Evolutionary conservation across 2,888 invertebrate species (phyloP).

Genomic region (Trachelus stipa): DNA sequence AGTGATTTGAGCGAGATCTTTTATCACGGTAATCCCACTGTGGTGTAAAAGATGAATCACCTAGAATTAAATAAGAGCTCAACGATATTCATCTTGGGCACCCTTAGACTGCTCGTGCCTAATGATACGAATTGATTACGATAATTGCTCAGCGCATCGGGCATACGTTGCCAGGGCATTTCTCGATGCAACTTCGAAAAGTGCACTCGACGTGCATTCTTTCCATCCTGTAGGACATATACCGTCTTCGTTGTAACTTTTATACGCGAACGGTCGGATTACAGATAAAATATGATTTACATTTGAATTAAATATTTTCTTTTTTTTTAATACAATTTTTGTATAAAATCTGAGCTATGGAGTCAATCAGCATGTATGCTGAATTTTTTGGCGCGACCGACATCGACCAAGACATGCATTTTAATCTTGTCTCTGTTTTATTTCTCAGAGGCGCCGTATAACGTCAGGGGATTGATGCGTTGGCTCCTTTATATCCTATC

Average conservation of each 20-base stretch:
- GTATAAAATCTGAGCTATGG: not conserved
- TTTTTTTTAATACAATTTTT: not conserved
- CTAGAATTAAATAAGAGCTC: constrained; percentile 33
- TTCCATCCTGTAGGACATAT: not conserved
- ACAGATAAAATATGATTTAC: not conserved
- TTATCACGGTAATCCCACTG: constrained; percentile 33
- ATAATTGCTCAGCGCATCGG: constrained; percentile 27
- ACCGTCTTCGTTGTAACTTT: not conserved
- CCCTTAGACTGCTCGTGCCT: constrained; percentile 22
- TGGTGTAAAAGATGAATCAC: constrained; percentile 32
- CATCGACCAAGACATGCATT: not conserved
- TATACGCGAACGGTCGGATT: not conserved
- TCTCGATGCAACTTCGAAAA: not conserved
- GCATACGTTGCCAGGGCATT: not conserved
- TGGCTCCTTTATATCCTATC: constrained; percentile 10
- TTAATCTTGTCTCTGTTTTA: not conserved
- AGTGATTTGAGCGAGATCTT: constrained; percentile 38
- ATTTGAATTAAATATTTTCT: not conserved
- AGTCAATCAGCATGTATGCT: not conserved
- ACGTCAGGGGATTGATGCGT: constrained; percentile 4
- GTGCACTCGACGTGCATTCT: not conserved
- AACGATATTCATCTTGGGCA: constrained; percentile 8
- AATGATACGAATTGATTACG: constrained; percentile 45
- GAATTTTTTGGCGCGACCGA: not conserved
- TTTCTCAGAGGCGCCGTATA: not conserved